A percentile compares a stretch with the other conserved stretches of the same genome.
These are phyloP conservation scores for Omphaloscelis lunosa DNA, from an alignment of 2,888 invertebrate genomes.

Conservation along the genomic window DNA sequence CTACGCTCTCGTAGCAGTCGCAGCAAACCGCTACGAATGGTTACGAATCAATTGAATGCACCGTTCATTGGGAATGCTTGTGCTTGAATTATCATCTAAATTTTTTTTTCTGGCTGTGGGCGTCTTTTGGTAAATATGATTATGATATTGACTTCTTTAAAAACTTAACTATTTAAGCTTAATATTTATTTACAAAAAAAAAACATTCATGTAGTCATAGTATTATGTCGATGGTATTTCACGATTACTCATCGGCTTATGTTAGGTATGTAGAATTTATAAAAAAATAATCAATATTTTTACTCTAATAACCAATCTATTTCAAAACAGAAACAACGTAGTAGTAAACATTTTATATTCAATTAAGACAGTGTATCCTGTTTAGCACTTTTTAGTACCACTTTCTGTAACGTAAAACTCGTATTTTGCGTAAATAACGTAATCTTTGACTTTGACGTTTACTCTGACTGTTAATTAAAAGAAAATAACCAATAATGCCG, in stretches of 20 bases:
- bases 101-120: neutral
- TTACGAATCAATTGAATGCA: constrained; percentile 45
- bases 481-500: constrained; percentile 35
- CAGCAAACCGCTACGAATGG: constrained; percentile 48
- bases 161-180: too few species aligned
- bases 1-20: constrained; percentile 49
- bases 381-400: neutral
- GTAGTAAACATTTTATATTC: neutral
- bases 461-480: constrained; percentile 42
- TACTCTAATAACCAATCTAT: too few species aligned
- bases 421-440: constrained; percentile 1
- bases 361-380: neutral
- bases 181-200: neutral
- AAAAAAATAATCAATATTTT: too few species aligned
- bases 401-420: neutral
- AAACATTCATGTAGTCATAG: too few species aligned
- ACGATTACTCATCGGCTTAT: too few species aligned
- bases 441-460: constrained; percentile 15
- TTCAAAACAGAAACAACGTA: too few species aligned
- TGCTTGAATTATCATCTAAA: too few species aligned
- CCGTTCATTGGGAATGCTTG: constrained; percentile 12
- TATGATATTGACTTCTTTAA: neutral
- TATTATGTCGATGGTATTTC: too few species aligned
- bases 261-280: too few species aligned
- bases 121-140: neutral